phyloP scores from a whole-genome alignment of 2,797 vertebrate genomes.

The Bufotes viridis region DNA sequence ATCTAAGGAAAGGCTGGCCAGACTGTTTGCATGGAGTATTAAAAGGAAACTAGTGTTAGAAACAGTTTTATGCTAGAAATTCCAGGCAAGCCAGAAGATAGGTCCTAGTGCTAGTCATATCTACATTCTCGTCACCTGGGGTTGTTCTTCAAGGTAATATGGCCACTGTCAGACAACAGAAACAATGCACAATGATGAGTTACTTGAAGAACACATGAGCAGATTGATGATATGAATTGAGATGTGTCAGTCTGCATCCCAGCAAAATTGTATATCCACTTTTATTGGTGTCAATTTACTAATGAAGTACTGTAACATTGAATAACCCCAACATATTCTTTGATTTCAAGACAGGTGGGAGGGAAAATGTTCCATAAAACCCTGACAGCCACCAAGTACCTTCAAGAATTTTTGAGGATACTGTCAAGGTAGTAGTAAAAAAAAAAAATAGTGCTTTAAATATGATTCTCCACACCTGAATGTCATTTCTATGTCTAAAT shows the following conservation, averaged over 20 bases:
- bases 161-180: slow-evolving; percentile 80
- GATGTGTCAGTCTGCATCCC: slow-evolving; percentile 12
- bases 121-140: slow-evolving; percentile 80
- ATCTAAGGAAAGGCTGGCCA: slow-evolving; percentile 68
- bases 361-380: background rate
- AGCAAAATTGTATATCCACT: background rate
- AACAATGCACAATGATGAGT: slow-evolving; percentile 76
- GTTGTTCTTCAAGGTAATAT: slow-evolving; percentile 83
- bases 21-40: slow-evolving; percentile 58
- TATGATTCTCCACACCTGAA: background rate
- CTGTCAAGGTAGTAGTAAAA: background rate
- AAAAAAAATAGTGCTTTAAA: background rate
- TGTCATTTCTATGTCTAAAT: background rate
- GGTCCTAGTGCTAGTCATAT: slow-evolving; percentile 74
- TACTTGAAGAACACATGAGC: slow-evolving; percentile 24
- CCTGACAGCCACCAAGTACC: background rate
- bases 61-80: slow-evolving; percentile 64
- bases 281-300: background rate
- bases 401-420: background rate
- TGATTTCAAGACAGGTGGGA: background rate
- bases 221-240: slow-evolving; percentile 8
- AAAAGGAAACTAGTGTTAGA: slow-evolving; percentile 65
- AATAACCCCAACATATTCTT: background rate
- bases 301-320: background rate
- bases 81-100: slow-evolving; percentile 71